phyloP scores from a whole-genome alignment of 1,140 invertebrate species.

The Geopemphigus sp. region DNA sequence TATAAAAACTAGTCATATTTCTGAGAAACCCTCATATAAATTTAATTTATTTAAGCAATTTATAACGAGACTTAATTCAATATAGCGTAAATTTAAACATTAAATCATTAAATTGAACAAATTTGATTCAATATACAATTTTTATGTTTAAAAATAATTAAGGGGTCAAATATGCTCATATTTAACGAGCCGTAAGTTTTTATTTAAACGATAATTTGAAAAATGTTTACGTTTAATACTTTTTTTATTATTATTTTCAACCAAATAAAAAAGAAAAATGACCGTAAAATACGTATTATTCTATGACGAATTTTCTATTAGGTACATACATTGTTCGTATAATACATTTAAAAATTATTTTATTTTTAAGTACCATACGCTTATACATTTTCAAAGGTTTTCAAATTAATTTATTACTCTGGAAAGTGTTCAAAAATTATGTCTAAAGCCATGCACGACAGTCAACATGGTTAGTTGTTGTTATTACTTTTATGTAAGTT shows the following conservation, averaged over 20 bases:
- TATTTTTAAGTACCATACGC: neutral
- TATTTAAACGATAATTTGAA: too few relatives aligned
- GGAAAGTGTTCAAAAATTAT: neutral
- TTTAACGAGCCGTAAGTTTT: neutral
- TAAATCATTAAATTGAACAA: neutral
- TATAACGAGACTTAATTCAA: neutral
- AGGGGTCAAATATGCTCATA: neutral
- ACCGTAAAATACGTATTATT: neutral
- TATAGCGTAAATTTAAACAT: neutral
- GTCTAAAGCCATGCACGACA: neutral
- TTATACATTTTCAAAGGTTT: neutral
- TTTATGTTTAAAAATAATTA: neutral
- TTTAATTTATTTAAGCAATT: neutral
- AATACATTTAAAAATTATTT: neutral
- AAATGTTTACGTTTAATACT: too few relatives aligned
- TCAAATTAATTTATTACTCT: slow-evolving; percentile 2
- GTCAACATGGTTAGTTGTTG: neutral
- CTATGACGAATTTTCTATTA: neutral
- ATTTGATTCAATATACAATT: neutral
- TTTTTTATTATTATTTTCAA: neutral
- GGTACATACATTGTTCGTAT: neutral
- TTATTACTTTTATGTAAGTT: neutral
- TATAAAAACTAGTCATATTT: neutral
- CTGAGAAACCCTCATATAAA: neutral
- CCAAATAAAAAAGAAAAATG: neutral